These are phyloP conservation scores for Arvicanthis niloticus DNA, from an alignment of 2,113 vertebrate genomes.

Conservation along the genomic window DNA sequence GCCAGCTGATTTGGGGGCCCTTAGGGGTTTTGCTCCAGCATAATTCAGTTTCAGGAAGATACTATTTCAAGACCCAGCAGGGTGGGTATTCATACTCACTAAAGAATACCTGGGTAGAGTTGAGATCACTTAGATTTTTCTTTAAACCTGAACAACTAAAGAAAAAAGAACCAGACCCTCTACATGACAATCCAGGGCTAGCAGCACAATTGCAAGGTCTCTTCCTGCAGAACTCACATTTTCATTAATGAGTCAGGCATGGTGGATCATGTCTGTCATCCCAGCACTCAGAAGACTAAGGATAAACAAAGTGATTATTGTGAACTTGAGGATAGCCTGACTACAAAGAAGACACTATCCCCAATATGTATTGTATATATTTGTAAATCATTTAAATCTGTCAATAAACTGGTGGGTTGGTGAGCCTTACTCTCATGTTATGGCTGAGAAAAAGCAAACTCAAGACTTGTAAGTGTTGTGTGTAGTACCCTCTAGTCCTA, in stretches of 20 bases:
- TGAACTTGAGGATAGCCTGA: neutral
- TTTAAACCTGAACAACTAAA: neutral
- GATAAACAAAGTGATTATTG: neutral
- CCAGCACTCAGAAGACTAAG: neutral
- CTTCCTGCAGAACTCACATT: neutral
- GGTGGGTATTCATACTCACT: neutral
- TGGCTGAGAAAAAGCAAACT: constrained; percentile 10
- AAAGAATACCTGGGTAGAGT: neutral
- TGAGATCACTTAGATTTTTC: neutral
- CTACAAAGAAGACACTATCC: neutral
- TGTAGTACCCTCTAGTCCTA: neutral
- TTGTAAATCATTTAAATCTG: neutral
- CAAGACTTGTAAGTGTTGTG: neutral
- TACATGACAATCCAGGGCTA: neutral
- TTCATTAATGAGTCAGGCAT: neutral
- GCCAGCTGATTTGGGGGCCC: neutral
- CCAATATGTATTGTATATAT: neutral
- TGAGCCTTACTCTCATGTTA: neutral
- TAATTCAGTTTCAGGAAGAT: rapidly evolving
- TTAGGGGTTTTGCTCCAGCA: neutral
- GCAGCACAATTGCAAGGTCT: rapidly evolving
- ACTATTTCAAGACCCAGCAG: neutral
- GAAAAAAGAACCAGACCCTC: neutral
- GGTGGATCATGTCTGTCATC: neutral
- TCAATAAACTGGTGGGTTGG: neutral